Conservation (phyloP, 2,113 vertebrate genomes). For the Taxidea taxus region DNA sequence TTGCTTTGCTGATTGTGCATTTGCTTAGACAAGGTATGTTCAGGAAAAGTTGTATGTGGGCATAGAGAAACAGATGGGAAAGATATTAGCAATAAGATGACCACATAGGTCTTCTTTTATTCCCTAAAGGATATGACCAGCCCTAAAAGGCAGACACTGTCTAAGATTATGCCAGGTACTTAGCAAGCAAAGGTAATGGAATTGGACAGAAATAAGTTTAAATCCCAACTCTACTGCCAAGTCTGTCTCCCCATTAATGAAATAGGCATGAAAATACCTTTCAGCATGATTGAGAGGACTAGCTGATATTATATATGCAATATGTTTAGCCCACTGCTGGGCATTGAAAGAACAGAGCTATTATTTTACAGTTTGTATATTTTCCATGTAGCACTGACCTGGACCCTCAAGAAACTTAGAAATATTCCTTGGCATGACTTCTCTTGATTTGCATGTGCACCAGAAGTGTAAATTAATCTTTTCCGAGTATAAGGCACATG, state of each 20-base stretch:
- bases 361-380: neutral
- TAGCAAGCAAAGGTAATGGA: neutral
- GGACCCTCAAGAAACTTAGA: neutral
- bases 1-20: neutral
- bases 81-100: neutral
- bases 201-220: neutral
- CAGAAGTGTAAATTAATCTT: slow-evolving; percentile 47
- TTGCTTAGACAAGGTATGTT: neutral
- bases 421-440: neutral
- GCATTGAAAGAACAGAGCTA: neutral
- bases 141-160: neutral
- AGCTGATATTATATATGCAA: neutral
- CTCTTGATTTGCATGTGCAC: neutral
- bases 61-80: neutral
- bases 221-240: neutral
- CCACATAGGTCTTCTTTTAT: neutral
- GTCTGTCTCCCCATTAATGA: neutral
- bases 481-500: neutral
- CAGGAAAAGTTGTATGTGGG: neutral
- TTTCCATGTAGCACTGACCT: neutral
- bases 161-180: neutral
- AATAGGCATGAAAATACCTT: neutral
- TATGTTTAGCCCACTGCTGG: neutral
- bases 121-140: neutral
- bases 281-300: neutral